Conservation (phyloP, 2,888 invertebrate species). For the Epirrita christyi region DNA sequence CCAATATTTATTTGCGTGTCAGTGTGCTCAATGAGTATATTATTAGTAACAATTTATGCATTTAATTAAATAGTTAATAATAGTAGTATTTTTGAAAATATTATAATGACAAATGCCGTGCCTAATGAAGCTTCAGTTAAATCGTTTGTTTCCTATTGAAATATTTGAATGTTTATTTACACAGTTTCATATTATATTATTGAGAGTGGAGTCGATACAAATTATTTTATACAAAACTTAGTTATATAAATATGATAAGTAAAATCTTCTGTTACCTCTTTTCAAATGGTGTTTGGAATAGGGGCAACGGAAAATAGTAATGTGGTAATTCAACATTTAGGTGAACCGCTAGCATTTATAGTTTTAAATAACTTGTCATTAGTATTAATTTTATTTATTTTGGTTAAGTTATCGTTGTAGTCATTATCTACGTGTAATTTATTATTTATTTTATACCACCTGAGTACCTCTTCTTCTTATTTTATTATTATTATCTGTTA, state of each 20-base stretch:
- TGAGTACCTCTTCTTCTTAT: constrained; percentile 81
- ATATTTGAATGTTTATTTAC: constrained; percentile 41
- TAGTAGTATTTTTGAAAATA: constrained; percentile 42
- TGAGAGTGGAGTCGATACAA: constrained; percentile 49
- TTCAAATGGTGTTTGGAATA: constrained; percentile 65
- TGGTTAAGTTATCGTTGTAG: constrained; percentile 72
- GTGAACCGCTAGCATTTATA: constrained; percentile 78
- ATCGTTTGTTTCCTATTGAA: constrained; percentile 52
- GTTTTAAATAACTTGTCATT: constrained; percentile 84
- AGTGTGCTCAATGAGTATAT: constrained; percentile 66
- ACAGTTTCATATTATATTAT: constrained; percentile 31
- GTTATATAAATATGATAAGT: constrained; percentile 74
- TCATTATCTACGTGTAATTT: constrained; percentile 73
- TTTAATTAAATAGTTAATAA: constrained; percentile 45
- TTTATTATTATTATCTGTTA: constrained; percentile 53
- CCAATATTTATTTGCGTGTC: constrained; percentile 67
- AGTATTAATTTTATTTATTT: constrained; percentile 83
- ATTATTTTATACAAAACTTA: constrained; percentile 59
- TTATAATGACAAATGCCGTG: constrained; percentile 43
- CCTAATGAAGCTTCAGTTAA: constrained; percentile 55
- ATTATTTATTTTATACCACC: constrained; percentile 78
- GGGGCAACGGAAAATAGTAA: constrained; percentile 83
- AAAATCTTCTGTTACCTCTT: constrained; percentile 84
- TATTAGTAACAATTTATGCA: constrained; percentile 39
- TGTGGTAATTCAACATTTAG: constrained; percentile 72